A percentile compares a stretch with the other conserved stretches of the same genome.
Evolutionary conservation across 2,888 invertebrate genomes (phyloP).

Genomic region (Allygus modestus): DNA sequence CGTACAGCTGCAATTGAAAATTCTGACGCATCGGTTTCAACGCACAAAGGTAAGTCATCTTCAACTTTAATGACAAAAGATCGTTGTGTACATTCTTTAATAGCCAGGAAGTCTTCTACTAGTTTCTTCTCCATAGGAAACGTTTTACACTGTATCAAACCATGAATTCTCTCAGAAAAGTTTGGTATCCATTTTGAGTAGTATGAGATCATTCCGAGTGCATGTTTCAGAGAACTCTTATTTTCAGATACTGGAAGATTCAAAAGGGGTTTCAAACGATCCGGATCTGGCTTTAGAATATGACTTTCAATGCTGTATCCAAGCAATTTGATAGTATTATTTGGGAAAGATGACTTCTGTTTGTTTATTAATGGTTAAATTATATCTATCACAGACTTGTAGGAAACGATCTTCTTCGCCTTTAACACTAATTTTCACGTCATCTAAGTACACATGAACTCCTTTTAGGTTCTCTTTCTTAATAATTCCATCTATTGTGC

Average conservation of each 20-base stretch:
- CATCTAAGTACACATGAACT: background rate
- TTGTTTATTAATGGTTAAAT: background rate
- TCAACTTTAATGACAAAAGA: too few relatives aligned
- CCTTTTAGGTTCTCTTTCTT: background rate
- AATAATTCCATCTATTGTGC: background rate
- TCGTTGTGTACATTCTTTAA: too few relatives aligned
- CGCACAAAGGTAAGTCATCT: background rate
- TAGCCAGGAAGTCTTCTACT: too few relatives aligned
- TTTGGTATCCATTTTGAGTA: background rate
- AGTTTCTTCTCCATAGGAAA: too few relatives aligned
- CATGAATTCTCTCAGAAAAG: background rate
- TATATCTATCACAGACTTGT: background rate
- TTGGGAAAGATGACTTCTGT: background rate
- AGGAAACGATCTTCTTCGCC: background rate
- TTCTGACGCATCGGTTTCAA: slow-evolving; percentile 17
- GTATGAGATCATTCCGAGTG: background rate
- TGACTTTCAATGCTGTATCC: background rate
- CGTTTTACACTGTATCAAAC: too few relatives aligned
- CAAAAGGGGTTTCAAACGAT: background rate
- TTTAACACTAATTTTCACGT: background rate
- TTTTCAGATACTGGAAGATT: background rate
- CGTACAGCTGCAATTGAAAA: slow-evolving; percentile 22
- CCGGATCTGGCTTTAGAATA: background rate
- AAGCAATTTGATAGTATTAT: background rate
- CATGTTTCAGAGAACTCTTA: background rate